phyloP scores from a whole-genome alignment of 2,797 vertebrate genomes.

The Malacoctenus gilli region DNA sequence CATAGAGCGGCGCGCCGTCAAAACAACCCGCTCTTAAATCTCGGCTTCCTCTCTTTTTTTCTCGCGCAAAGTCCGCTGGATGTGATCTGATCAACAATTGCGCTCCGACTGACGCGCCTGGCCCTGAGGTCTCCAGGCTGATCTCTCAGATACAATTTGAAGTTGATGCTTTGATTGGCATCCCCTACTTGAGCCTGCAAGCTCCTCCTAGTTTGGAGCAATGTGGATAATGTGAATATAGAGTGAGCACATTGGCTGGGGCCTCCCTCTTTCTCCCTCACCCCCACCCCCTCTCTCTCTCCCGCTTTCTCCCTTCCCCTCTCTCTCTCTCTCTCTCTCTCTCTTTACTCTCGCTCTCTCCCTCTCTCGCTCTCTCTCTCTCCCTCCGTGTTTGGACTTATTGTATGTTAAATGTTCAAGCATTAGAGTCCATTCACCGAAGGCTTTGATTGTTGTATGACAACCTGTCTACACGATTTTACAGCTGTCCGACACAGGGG shows the following conservation, averaged over 20 bases:
- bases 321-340: constrained; percentile 3
- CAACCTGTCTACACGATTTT: constrained; percentile 93
- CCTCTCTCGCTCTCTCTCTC: constrained; percentile 29
- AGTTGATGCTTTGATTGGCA: constrained; percentile 99
- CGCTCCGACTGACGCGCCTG: constrained; percentile 97
- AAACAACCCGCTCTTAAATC: constrained; percentile 85
- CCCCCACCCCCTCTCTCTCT: constrained; percentile 6
- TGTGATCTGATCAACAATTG: constrained; percentile 98
- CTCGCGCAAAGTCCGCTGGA: constrained; percentile 89
- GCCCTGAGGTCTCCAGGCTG: constrained; percentile 94
- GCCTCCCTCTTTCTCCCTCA: constrained; percentile 66
- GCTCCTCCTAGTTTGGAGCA: constrained; percentile 89
- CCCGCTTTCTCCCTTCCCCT: not conserved
- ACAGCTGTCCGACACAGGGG: constrained; percentile 91
- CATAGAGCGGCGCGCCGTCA: constrained; percentile 63
- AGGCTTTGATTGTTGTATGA: constrained; percentile 91
- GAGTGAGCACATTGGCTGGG: constrained; percentile 85
- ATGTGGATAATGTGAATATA: constrained; percentile 86
- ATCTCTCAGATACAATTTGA: constrained; percentile 98
- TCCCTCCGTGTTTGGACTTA: constrained; percentile 80
- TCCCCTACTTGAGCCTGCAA: constrained; percentile 87
- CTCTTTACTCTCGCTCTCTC: constrained; percentile 5
- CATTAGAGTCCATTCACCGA: constrained; percentile 89
- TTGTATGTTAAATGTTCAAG: constrained; percentile 91
- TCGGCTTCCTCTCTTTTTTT: constrained; percentile 78